phyloP scores from a whole-genome alignment of 2,113 vertebrate species.

The Sminthopsis crassicaudata region DNA sequence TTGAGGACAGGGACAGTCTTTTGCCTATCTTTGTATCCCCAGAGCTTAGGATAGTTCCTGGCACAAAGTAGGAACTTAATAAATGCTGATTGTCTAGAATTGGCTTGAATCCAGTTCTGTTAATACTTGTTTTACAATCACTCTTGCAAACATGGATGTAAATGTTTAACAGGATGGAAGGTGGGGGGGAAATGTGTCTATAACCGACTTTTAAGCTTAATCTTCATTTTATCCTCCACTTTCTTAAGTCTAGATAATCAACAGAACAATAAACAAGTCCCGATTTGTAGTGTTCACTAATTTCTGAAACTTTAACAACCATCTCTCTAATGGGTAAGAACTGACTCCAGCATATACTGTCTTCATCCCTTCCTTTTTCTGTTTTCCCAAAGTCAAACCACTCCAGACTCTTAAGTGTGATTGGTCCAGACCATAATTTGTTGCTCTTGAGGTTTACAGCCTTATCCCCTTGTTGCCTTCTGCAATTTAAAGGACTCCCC shows the following conservation, averaged over 20 bases:
- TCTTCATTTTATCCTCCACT: too few species aligned
- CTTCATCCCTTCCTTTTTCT: not conserved
- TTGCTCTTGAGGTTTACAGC: not conserved
- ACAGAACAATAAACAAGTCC: not conserved
- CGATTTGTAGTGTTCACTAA: not conserved
- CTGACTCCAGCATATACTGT: too few species aligned
- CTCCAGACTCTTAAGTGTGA: not conserved
- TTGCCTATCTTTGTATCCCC: not conserved
- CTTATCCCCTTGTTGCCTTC: not conserved
- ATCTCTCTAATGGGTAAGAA: not conserved
- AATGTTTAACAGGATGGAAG: not conserved
- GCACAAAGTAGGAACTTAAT: not conserved
- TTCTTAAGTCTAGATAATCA: too few species aligned
- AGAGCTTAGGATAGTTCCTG: not conserved
- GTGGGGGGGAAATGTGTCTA: too few species aligned
- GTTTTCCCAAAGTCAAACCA: not conserved
- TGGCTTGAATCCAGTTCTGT: not conserved
- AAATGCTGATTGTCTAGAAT: not conserved
- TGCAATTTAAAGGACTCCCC: not conserved
- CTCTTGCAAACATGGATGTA: too few species aligned
- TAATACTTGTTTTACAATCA: not conserved
- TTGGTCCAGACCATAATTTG: not conserved
- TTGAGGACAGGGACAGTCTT: not conserved
- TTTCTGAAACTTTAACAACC: not conserved
- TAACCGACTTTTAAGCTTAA: too few species aligned